Conservation (phyloP, 2,888 invertebrate species). For the Eupithecia dodoneata region DNA sequence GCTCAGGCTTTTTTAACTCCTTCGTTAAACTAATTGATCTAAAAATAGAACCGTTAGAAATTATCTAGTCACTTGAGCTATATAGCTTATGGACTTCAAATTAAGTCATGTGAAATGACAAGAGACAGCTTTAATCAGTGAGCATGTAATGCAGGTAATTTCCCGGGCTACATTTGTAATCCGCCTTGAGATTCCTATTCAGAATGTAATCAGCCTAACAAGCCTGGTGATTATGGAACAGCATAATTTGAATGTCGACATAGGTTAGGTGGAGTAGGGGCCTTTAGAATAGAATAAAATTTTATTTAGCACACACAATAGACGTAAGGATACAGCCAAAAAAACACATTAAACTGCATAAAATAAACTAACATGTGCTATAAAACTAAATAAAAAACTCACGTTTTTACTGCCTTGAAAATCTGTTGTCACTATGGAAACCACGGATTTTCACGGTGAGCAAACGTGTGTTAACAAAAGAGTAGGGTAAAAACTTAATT, state of each 20-base stretch:
- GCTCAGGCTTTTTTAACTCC: neutral
- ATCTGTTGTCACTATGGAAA: too few species aligned
- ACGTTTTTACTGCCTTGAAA: too few species aligned
- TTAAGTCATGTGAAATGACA: neutral
- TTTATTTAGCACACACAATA: too few species aligned
- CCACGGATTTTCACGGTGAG: too few species aligned
- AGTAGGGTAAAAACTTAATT: too few species aligned
- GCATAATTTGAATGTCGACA: neutral
- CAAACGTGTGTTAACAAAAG: too few species aligned
- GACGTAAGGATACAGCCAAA: too few species aligned
- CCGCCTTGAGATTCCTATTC: neutral
- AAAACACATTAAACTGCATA: too few species aligned
- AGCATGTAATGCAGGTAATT: constrained; percentile 4
- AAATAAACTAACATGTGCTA: too few species aligned
- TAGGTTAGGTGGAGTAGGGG: neutral
- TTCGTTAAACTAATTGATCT: neutral
- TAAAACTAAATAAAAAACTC: too few species aligned
- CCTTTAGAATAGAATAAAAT: too few species aligned
- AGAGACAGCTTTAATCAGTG: neutral
- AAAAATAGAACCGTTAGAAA: neutral
- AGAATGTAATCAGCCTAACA: neutral
- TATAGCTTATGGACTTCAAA: neutral
- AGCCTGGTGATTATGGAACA: neutral
- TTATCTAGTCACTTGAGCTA: neutral
- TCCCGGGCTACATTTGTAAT: constrained; percentile 20